These are phyloP conservation scores for Cryptocephalus moraei DNA, from an alignment of 2,888 invertebrate genomes.

Conservation along the genomic window DNA sequence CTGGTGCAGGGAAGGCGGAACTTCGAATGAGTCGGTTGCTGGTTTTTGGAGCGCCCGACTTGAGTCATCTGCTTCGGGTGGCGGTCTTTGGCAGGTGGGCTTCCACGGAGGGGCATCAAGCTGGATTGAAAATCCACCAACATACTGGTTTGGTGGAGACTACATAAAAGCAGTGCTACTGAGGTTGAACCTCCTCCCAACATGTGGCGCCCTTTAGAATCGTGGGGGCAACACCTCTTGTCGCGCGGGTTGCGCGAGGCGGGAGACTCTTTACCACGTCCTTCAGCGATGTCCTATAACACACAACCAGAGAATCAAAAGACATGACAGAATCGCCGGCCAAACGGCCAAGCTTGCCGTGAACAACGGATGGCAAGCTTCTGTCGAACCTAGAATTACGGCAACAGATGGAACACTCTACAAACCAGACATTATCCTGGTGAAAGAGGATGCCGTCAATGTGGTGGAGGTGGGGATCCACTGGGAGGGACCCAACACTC, in stretches of 20 bases:
- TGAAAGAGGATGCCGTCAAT: not conserved
- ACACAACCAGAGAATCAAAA: conserved; percentile 3
- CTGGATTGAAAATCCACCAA: too few species aligned
- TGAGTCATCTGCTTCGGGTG: too few species aligned
- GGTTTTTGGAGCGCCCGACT: too few species aligned
- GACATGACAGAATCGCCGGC: conserved; percentile 8
- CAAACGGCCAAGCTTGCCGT: conserved; percentile 2
- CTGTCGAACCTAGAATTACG: conserved; percentile 16
- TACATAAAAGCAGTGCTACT: too few species aligned
- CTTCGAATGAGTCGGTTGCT: too few species aligned
- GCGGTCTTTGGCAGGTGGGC: too few species aligned
- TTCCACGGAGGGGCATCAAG: too few species aligned
- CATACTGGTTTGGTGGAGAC: too few species aligned
- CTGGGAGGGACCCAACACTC: conserved; percentile 3
- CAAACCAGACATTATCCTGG: conserved; percentile 14
- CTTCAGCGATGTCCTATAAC: conserved; percentile 11
- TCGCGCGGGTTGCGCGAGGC: conserved; percentile 3
- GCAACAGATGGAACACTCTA: conserved; percentile 12
- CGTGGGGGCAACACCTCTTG: not conserved
- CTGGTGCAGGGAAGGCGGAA: too few species aligned
- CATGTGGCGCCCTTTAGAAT: conserved; percentile 7
- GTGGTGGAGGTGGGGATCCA: conserved; percentile 6
- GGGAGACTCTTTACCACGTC: conserved; percentile 7
- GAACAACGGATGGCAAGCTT: conserved; percentile 2
- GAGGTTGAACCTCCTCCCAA: too few species aligned